Evolutionary conservation across 2,888 invertebrate species (phyloP), one percentile per base, ranked within the genome.

Genomic region (Epirrhoe tristata): DNA sequence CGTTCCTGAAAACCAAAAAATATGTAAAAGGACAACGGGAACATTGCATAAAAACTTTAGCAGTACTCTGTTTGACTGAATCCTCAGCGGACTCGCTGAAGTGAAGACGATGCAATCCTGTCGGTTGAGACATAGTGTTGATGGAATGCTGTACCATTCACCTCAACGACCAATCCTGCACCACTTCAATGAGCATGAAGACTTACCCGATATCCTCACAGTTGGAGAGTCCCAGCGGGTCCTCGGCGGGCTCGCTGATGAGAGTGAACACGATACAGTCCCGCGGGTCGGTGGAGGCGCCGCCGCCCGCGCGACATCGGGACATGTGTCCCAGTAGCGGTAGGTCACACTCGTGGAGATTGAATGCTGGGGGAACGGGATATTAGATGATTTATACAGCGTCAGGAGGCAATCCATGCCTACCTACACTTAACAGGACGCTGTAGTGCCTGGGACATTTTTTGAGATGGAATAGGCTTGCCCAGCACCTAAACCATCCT

Each of bases 201-300:
- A 62, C 77, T 74, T 43, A 88, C 89, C 89, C 89, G 17, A 89
- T 79, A 69, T 88, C 88, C 59, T 82, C 84, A 63, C 89, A 89
- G 66, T 69, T 79, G 63, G 83, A 80, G 12, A 88, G 65, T 0
- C 87, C 85, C 0, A 88, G 79, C 0, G 88, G 88, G 50, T 89
- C 89, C 31, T 88, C 88, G 0, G 81, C 76, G 1, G 89, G 89
- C 52, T 89, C 89, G 69, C 87, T 88, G 77, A 89, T 78, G n/a
- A 88, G 83, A 14, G 80, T 77, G 77, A 89, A 88, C 5, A 85
- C 73, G 58, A 88, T 71, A 71, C 86, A 86, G 70, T 88, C 80
- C 0, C 70, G 75, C 2, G 77, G 70, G 57, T 77, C 69, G 14
- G 66, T 72, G 4, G 63, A 16, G 0, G 61, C 16, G 10, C 60